These are phyloP conservation scores for Salarias fasciatus DNA, from an alignment of 2,797 vertebrate genomes.

Conservation along the genomic window DNA sequence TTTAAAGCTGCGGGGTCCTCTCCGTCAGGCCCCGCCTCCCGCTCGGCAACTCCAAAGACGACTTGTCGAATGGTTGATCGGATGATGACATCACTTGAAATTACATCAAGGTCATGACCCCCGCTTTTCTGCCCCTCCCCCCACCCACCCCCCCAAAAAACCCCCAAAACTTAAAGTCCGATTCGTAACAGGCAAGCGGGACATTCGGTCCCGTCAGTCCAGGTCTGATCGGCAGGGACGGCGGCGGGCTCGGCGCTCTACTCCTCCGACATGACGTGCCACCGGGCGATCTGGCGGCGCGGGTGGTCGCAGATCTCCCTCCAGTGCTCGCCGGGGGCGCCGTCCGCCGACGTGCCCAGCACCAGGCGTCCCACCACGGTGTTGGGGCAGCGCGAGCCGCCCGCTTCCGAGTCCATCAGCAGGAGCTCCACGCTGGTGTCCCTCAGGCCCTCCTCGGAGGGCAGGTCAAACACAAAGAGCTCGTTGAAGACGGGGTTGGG, in stretches of 20 bases:
- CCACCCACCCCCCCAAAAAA: background rate
- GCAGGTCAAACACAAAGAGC: slow-evolving; percentile 97
- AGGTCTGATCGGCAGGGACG: slow-evolving; percentile 10
- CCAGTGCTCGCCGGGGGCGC: slow-evolving; percentile 95
- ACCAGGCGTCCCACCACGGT: slow-evolving; percentile 90
- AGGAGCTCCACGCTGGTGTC: slow-evolving; percentile 97
- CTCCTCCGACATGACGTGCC: slow-evolving; percentile 93
- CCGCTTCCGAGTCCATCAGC: slow-evolving; percentile 93
- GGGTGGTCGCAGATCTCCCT: slow-evolving; percentile 98
- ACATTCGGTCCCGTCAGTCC: slow-evolving; percentile 28
- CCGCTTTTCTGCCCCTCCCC: slow-evolving; percentile 23
- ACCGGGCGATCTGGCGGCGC: slow-evolving; percentile 97
- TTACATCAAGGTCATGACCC: slow-evolving; percentile 42
- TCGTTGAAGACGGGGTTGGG: slow-evolving; percentile 98
- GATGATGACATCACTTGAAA: slow-evolving; percentile 71
- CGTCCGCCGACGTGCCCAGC: slow-evolving; percentile 87
- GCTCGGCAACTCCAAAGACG: slow-evolving; percentile 63
- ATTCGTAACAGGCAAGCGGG: slow-evolving; percentile 38
- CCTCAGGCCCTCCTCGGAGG: slow-evolving; percentile 90
- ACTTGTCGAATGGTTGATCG: slow-evolving; percentile 62
- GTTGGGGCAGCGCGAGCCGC: slow-evolving; percentile 73
- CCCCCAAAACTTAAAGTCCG: slow-evolving; percentile 64
- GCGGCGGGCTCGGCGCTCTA: slow-evolving; percentile 70
- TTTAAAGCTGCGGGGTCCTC: slow-evolving; percentile 64
- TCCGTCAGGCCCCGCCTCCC: slow-evolving; percentile 37